These are phyloP conservation scores for Lasioglossum marginatum DNA, from an alignment of 2,888 invertebrate species.

Conservation along the genomic window DNA sequence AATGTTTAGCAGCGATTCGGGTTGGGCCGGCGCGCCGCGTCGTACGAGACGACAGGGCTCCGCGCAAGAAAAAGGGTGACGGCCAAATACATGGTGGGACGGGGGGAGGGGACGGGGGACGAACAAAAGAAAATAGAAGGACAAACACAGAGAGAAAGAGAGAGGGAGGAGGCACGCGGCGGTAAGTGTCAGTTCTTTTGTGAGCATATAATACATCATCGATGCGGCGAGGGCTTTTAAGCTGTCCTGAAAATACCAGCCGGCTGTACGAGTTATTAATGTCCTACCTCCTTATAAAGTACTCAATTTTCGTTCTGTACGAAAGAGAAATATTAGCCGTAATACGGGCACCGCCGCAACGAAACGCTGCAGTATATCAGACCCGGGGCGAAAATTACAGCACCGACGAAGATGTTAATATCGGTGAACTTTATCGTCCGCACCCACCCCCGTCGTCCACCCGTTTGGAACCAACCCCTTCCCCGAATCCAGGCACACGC, in stretches of 20 bases:
- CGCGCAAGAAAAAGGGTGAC: background rate
- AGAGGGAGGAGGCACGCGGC: constrained; percentile 37
- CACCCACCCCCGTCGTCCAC: constrained; percentile 9
- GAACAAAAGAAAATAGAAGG: background rate
- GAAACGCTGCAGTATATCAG: constrained; percentile 73
- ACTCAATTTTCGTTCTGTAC: constrained; percentile 78
- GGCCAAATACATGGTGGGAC: background rate
- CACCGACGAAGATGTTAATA: constrained; percentile 74
- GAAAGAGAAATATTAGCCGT: constrained; percentile 75
- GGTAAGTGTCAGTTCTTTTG: constrained; percentile 67
- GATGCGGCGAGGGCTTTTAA: constrained; percentile 69
- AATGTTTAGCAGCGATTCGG: constrained; percentile 43
- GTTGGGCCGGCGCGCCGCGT: background rate
- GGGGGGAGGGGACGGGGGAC: background rate
- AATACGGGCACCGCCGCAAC: constrained; percentile 72
- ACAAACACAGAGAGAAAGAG: constrained; percentile 7
- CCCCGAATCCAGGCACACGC: constrained; percentile 41
- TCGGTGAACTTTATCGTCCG: constrained; percentile 71
- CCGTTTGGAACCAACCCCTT: background rate
- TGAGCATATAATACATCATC: constrained; percentile 70
- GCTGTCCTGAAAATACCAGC: constrained; percentile 68
- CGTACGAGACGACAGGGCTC: constrained; percentile 17
- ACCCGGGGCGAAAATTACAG: constrained; percentile 71
- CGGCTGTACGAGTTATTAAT: constrained; percentile 76
- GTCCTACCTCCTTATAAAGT: constrained; percentile 77